Conservation (phyloP, 2,797 vertebrate species). For the Anas capensis region DNA sequence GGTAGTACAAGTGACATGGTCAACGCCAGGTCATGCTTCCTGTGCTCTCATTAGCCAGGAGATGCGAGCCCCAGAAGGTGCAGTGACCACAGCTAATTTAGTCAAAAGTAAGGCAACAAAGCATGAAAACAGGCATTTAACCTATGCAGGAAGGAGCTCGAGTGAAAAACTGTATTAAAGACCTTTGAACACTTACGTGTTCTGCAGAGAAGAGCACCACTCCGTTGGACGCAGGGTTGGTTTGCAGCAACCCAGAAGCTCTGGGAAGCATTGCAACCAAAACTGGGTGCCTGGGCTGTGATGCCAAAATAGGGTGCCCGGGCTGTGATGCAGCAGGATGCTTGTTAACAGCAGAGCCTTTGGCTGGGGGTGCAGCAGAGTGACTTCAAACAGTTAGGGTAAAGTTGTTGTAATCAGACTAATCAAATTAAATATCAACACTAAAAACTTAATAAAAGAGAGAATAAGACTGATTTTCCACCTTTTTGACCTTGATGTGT, state of each 20-base stretch:
- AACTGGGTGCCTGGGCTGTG: fast-evolving
- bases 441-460: neutral
- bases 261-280: neutral
- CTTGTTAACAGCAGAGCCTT: neutral
- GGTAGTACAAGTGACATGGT: neutral
- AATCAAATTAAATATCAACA: neutral
- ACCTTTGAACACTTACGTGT: fast-evolving
- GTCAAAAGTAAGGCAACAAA: neutral
- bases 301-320: neutral
- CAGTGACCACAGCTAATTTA: too few relatives aligned
- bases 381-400: fast-evolving
- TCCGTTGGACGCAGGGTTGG: fast-evolving
- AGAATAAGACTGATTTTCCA: neutral
- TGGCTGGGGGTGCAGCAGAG: neutral
- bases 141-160: neutral
- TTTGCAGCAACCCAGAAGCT: fast-evolving
- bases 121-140: neutral
- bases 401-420: neutral
- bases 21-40: neutral
- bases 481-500: neutral
- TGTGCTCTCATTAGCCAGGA: neutral
- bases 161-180: neutral
- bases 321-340: neutral
- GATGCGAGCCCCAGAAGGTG: neutral
- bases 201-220: too few relatives aligned